Percentiles rank a stretch among this genome's conserved stretches.
These are phyloP conservation scores for Poecile atricapillus DNA, from an alignment of 2,113 vertebrate species.

Conservation along the genomic window DNA sequence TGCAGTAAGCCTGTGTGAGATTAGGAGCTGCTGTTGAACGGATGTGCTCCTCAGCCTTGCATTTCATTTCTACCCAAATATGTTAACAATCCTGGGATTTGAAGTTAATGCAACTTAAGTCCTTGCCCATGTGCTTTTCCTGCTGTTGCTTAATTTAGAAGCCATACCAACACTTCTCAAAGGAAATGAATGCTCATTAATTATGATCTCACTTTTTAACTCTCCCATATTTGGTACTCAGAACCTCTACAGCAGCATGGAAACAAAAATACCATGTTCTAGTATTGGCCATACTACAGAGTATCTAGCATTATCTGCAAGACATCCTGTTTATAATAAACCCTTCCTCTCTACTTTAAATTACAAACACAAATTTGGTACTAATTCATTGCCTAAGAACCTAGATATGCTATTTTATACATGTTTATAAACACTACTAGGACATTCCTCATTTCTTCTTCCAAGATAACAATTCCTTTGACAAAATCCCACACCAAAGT, in stretches of 20 bases:
- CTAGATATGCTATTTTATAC: not conserved
- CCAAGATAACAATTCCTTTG: not conserved
- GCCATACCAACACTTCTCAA: constrained; percentile 4
- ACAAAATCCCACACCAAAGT: not conserved
- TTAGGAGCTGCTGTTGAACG: not conserved
- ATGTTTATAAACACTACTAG: not conserved
- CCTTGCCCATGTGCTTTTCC: not conserved
- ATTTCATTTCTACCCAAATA: not conserved
- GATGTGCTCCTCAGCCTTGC: not conserved
- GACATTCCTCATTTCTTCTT: not conserved
- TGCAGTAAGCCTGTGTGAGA: not conserved
- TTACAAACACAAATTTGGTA: not conserved
- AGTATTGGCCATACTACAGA: not conserved
- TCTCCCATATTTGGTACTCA: not conserved
- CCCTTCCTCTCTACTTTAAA: not conserved
- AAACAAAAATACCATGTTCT: not conserved
- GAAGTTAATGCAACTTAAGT: constrained; percentile 20
- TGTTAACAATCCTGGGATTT: not conserved
- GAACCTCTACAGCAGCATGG: not conserved
- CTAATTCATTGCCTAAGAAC: not conserved
- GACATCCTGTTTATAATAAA: not conserved
- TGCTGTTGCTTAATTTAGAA: constrained; percentile 32
- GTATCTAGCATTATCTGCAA: not conserved
- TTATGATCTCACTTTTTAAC: constrained; percentile 29
- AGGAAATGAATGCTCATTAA: constrained; percentile 50